These are phyloP conservation scores for Pao palembangensis DNA, from an alignment of 2,113 vertebrate species.

Conservation along the genomic window DNA sequence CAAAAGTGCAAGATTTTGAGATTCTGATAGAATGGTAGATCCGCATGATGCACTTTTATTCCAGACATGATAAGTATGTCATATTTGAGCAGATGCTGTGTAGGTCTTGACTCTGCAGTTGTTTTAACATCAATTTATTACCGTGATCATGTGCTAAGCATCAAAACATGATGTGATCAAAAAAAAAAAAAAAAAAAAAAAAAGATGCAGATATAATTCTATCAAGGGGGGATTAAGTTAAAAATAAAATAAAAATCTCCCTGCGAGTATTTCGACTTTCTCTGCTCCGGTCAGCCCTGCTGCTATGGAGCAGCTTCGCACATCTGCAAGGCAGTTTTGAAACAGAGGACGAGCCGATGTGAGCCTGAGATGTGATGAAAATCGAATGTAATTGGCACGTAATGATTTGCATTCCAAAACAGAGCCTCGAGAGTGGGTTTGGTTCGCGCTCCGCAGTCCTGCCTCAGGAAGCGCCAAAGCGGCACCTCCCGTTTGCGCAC, in stretches of 20 bases:
- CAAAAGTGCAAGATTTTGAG: slow-evolving; percentile 29
- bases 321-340: too few species aligned
- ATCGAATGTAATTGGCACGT: neutral
- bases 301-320: slow-evolving; percentile 1
- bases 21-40: neutral
- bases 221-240: too few species aligned
- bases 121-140: neutral
- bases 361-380: neutral
- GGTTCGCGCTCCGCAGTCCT: slow-evolving; percentile 37
- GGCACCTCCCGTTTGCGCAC: slow-evolving; percentile 70
- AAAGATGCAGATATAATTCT: neutral
- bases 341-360: neutral
- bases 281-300: neutral
- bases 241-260: too few species aligned
- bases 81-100: slow-evolving; percentile 3
- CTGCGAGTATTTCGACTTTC: neutral
- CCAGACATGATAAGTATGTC: neutral
- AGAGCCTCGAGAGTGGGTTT: neutral
- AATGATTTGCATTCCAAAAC: neutral
- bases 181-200: too few species aligned
- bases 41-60: neutral
- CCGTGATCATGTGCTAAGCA: neutral
- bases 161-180: neutral
- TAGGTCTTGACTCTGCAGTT: neutral
- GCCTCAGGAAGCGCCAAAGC: slow-evolving; percentile 72